Evolutionary conservation across 2,888 invertebrate genomes (phyloP), one percentile per base, ranked within the genome.

Genomic region (Timandra comae): DNA sequence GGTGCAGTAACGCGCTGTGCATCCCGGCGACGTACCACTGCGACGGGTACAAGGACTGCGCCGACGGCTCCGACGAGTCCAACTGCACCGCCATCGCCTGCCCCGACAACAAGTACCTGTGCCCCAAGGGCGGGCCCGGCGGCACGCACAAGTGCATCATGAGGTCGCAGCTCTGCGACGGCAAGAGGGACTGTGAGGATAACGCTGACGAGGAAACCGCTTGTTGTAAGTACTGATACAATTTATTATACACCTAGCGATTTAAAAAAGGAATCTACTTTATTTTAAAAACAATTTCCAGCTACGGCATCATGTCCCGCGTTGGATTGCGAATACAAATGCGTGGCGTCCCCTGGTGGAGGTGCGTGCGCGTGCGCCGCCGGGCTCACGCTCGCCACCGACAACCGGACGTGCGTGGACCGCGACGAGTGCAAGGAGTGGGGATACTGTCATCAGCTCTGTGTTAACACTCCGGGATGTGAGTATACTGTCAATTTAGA

Each of bases 391-490:
- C 88, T 98, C n/a, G 90, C 93, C 1, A 77, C 91, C 3, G 93
- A 95, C 67, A 95, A 95, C 63, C 88, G 92, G 50, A 93, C 94
- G 2, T 99, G 99, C 71, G 88, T 91, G 21, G 99, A 99, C 85
- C 89, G 94, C 50, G 92, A 99, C 80, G 98, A 99, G 76, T 96
- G 96, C 74, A 73, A 87, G 27, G 95, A 95, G 76, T 96, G 96
- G 96, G 96, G 96, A 23, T 94, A 90, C 74, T 99, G 99, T 74
- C 97, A 98, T 66, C 99, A 99, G 75, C 87, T 93, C 16, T 99
- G 99, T 72, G 89, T 91, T 38, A 98, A 99, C 72, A 92, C 91
- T 0, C 92, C 92, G 1, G 97, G 93, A 23, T 91, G 86, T 84
- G 26, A 74, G 76, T 65, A 23, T 6, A 16, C 16, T 16, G 16